Evolutionary conservation across 2,113 vertebrate species (phyloP), one percentile per base, ranked within the genome.

Genomic region (Paralichthys olivaceus): DNA sequence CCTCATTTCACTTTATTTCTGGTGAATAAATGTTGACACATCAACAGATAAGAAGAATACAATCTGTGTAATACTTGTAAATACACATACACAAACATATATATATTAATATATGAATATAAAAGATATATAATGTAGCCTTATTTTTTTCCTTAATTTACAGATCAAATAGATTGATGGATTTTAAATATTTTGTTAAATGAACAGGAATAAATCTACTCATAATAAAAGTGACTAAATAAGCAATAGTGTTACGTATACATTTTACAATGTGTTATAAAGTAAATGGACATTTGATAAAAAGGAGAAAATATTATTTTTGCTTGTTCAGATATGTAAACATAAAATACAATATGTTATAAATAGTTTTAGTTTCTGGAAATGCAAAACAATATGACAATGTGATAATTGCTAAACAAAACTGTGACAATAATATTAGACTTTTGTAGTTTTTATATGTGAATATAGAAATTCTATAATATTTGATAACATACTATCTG

Each of bases 151-250:
- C 4, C 29, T 13, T 20, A 60, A 60, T 60, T 17, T 5, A 17
- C 4, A 0, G 12, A 22, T 34, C 3, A 37, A 37, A 14, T 2
- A 6, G 19, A 59, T n/a, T 37, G 34, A 49, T 62, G 11, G 0
- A 66, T 29, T 66, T 79, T 22, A 55, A 68, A 40, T 20, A 61
- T 7, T 34, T 17, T 3, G 2, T 3, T 2, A 0, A 59, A 70
- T 7, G 28, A 54, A 23, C 3, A 29, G 53, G 53, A 66, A 32
- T n/a, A 32, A 2, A 40, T 37, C 11, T 37, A 40, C 37, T 53
- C 0, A 29, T 20, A 29, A 54, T 54, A 72, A 68, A 61, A 49
- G 70, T 55, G 7, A 54, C 4, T 59, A 51, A 60, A 45, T 17
- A 0, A 47, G 15, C 29, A 20, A 34, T 13, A 14, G 7, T 49